Conservation (phyloP, 1,140 invertebrate genomes). For the Carposina sasakii region DNA sequence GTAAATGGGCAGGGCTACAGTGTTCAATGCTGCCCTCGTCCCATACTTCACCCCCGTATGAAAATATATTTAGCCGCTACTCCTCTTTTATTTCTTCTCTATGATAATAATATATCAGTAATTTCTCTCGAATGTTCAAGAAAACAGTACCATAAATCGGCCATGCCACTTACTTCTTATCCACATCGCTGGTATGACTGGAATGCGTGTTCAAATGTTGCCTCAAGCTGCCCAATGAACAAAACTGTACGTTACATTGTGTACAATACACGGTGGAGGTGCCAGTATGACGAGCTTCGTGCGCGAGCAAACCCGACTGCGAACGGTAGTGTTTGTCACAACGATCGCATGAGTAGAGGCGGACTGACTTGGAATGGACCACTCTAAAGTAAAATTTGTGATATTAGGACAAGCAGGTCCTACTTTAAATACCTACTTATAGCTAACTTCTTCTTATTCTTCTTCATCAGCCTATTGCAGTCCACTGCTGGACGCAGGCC, state of each 20-base stretch:
- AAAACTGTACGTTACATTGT: slow-evolving; percentile 33
- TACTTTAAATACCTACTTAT: not conserved
- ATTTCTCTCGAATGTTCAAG: too few relatives aligned
- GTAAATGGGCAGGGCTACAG: not conserved
- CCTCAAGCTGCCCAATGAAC: slow-evolving; percentile 18
- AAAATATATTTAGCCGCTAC: not conserved
- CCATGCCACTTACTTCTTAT: slow-evolving; percentile 27
- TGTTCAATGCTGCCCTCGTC: not conserved
- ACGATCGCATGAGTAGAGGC: slow-evolving; percentile 28
- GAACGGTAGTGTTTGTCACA: slow-evolving; percentile 40
- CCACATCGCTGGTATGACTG: slow-evolving; percentile 25
- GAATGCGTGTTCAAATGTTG: slow-evolving; percentile 40
- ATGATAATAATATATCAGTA: not conserved
- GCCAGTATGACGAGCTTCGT: slow-evolving; percentile 23
- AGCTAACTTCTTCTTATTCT: not conserved
- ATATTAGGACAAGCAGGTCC: not conserved
- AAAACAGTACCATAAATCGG: not conserved
- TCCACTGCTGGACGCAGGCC: not conserved
- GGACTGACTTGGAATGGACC: slow-evolving; percentile 32
- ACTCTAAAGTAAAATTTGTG: slow-evolving; percentile 23
- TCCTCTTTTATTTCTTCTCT: not conserved
- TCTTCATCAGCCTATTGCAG: not conserved
- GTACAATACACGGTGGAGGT: slow-evolving; percentile 32
- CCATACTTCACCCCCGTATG: not conserved
- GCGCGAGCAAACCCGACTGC: slow-evolving; percentile 32